Evolutionary conservation across 2,888 invertebrate genomes (phyloP).

Genomic region (Philereme vetulata): DNA sequence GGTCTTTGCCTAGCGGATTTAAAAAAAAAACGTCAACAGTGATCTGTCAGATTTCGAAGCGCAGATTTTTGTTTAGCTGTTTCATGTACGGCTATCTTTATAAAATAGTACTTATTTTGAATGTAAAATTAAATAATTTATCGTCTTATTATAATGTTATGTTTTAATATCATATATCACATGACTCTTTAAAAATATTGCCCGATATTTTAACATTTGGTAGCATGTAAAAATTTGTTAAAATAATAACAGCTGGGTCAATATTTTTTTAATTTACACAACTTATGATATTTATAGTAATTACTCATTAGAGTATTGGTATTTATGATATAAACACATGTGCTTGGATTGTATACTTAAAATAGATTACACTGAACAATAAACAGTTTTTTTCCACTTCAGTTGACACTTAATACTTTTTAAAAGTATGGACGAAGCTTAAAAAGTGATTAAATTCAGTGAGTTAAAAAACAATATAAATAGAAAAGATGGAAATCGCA

Average conservation of each 20-base stretch:
- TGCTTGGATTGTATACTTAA: too few species aligned
- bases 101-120: not conserved
- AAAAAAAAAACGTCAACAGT: slow-evolving; percentile 55
- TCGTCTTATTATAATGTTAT: too few species aligned
- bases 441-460: slow-evolving; percentile 21
- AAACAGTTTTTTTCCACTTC: not conserved
- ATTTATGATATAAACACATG: too few species aligned
- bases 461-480: slow-evolving; percentile 20
- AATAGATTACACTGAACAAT: too few species aligned
- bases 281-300: not conserved
- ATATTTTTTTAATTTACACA: not conserved
- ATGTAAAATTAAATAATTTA: too few species aligned
- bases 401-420: not conserved
- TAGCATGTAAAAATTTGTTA: not conserved
- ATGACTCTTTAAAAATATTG: too few species aligned
- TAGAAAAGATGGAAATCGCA: slow-evolving; percentile 71
- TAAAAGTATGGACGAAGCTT: slow-evolving; percentile 11
- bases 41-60: slow-evolving; percentile 30
- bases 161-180: too few species aligned
- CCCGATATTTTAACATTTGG: too few species aligned
- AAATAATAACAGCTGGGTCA: not conserved
- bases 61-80: slow-evolving; percentile 30
- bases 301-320: not conserved
- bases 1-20: slow-evolving; percentile 43
- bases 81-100: too few species aligned